A percentile compares a stretch with the other conserved stretches of the same genome.
Conservation (phyloP, 2,888 invertebrate species). For the Thysanoteuthis rhombus region DNA sequence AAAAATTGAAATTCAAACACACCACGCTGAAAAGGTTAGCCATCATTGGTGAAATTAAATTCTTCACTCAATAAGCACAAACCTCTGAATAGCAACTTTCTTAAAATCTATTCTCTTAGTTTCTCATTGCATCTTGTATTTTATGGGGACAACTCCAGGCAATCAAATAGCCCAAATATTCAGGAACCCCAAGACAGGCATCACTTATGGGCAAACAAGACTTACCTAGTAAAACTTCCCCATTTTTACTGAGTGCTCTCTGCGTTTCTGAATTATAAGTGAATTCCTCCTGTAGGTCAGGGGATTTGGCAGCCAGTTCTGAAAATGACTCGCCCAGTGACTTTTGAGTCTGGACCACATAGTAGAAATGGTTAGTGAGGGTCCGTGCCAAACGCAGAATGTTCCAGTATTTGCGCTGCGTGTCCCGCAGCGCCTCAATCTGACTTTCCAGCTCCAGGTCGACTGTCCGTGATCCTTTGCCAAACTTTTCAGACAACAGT, state of each 20-base stretch:
- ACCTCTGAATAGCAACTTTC: too few species aligned
- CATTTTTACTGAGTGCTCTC: slow-evolving; percentile 90
- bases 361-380: slow-evolving; percentile 87
- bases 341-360: slow-evolving; percentile 86
- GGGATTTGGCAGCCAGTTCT: slow-evolving; percentile 94
- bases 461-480: slow-evolving; percentile 73
- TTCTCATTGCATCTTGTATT: too few species aligned
- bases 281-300: slow-evolving; percentile 93
- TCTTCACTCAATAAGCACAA: too few species aligned
- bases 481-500: slow-evolving; percentile 93
- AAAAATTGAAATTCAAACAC: too few species aligned
- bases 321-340: slow-evolving; percentile 90
- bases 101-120: too few species aligned
- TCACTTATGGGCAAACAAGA: neutral
- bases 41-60: too few species aligned
- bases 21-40: too few species aligned
- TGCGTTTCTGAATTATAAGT: slow-evolving; percentile 96
- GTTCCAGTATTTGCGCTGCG: slow-evolving; percentile 84
- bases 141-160: too few species aligned
- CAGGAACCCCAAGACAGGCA: too few species aligned
- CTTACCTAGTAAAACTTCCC: slow-evolving; percentile 81
- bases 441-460: slow-evolving; percentile 88
- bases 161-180: too few species aligned
- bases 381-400: slow-evolving; percentile 86
- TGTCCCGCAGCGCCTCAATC: slow-evolving; percentile 91